phyloP scores from a whole-genome alignment of 2,888 invertebrate genomes.

The Pasiphila rectangulata region DNA sequence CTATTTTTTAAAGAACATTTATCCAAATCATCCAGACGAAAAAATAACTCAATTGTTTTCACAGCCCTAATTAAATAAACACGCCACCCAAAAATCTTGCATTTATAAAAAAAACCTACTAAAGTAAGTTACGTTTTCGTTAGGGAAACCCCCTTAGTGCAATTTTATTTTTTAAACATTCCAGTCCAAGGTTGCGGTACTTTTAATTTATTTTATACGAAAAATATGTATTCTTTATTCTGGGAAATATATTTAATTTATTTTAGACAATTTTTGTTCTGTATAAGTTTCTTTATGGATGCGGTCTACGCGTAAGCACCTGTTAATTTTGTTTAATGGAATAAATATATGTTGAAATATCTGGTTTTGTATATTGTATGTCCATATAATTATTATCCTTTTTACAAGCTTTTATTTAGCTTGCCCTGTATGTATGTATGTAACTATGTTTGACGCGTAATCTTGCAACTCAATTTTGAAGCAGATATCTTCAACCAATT shows the following conservation, averaged over 20 bases:
- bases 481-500: too few relatives aligned
- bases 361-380: too few relatives aligned
- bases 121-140: conserved; percentile 57
- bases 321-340: conserved; percentile 75
- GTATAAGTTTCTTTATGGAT: conserved; percentile 48
- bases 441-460: too few relatives aligned
- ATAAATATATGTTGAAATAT: conserved; percentile 73
- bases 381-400: too few relatives aligned
- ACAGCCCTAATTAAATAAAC: conserved; percentile 42
- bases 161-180: conserved; percentile 57
- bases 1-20: too few relatives aligned
- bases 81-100: conserved; percentile 76
- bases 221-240: conserved; percentile 42
- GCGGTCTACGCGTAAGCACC: conserved; percentile 57
- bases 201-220: conserved; percentile 37
- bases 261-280: conserved; percentile 38
- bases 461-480: too few relatives aligned
- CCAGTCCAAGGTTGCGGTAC: conserved; percentile 55
- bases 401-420: too few relatives aligned
- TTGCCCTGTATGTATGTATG: too few relatives aligned
- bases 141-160: conserved; percentile 64
- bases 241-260: conserved; percentile 42
- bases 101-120: conserved; percentile 63
- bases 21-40: too few relatives aligned
- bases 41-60: conserved; percentile 30